These are phyloP conservation scores for Nycticebus coucang DNA, from an alignment of 2,113 vertebrate species.

Conservation along the genomic window DNA sequence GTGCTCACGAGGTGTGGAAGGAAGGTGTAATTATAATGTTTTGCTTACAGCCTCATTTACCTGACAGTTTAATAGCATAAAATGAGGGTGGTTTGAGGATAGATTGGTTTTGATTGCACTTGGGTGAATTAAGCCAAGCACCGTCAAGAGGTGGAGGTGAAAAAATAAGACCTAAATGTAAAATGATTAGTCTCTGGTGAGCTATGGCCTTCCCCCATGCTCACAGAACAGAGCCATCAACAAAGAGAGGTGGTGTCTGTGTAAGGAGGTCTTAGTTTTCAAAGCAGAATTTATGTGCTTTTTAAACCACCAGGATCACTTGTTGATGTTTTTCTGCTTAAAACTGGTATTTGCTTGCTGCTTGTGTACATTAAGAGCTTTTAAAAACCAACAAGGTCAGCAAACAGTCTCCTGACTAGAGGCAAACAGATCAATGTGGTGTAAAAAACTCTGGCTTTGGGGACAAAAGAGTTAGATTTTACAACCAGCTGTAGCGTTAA, in stretches of 20 bases:
- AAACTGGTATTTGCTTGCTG: not conserved
- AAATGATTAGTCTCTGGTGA: slow-evolving; percentile 12
- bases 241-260: not conserved
- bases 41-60: slow-evolving; percentile 50
- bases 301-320: not conserved
- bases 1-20: not conserved
- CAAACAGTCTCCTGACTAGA: not conserved
- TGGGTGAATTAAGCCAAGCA: slow-evolving; percentile 47
- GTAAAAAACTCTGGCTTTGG: not conserved
- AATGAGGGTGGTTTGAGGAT: slow-evolving; percentile 37
- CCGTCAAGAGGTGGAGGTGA: slow-evolving; percentile 8
- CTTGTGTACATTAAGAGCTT: not conserved
- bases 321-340: not conserved
- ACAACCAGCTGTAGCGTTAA: not conserved
- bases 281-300: not conserved
- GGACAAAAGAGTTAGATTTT: not conserved
- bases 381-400: not conserved
- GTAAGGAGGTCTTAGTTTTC: not conserved
- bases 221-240: not conserved
- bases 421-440: not conserved
- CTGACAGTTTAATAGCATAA: slow-evolving; percentile 64
- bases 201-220: not conserved
- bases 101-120: slow-evolving; percentile 58
- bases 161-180: slow-evolving; percentile 3
- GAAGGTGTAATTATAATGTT: slow-evolving; percentile 23